Evolutionary conservation across 2,797 vertebrate species (phyloP).

Genomic region (Oophaga sylvatica): DNA sequence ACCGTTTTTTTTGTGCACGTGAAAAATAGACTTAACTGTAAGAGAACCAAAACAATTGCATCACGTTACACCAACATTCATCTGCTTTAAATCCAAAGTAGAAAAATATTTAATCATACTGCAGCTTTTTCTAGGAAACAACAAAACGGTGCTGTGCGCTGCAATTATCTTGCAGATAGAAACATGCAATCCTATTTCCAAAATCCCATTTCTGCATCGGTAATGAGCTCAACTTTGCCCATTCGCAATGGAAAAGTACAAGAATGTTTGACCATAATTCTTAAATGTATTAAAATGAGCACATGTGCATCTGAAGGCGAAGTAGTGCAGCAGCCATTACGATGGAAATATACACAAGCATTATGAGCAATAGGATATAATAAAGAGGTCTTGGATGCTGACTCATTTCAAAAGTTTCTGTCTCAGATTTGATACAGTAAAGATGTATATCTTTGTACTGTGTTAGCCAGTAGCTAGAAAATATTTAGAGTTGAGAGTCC

Average conservation of each 20-base stretch:
- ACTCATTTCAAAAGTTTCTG: too few relatives aligned
- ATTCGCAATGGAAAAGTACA: not conserved
- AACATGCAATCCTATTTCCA: not conserved
- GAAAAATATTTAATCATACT: slow-evolving; percentile 17
- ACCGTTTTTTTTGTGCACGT: too few relatives aligned
- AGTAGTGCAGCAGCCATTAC: not conserved
- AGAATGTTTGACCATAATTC: not conserved
- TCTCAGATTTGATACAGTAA: too few relatives aligned
- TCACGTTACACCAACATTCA: not conserved
- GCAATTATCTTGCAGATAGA: slow-evolving; percentile 18
- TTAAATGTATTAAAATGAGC: not conserved
- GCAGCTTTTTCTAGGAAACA: slow-evolving; percentile 14
- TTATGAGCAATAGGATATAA: too few relatives aligned
- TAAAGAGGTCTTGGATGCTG: too few relatives aligned
- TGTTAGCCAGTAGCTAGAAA: too few relatives aligned
- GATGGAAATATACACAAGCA: not conserved
- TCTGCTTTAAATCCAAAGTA: slow-evolving; percentile 8
- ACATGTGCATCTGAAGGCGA: not conserved
- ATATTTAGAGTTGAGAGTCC: too few relatives aligned
- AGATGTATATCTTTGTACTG: too few relatives aligned
- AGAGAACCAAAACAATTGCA: slow-evolving; percentile 7
- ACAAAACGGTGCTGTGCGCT: slow-evolving; percentile 27
- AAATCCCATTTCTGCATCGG: too few relatives aligned
- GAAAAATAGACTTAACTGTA: not conserved
- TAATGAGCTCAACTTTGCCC: not conserved